Evolutionary conservation across 2,888 invertebrate genomes (phyloP), one percentile per base, ranked within the genome.

Genomic region (Keiferia lycopersicella): DNA sequence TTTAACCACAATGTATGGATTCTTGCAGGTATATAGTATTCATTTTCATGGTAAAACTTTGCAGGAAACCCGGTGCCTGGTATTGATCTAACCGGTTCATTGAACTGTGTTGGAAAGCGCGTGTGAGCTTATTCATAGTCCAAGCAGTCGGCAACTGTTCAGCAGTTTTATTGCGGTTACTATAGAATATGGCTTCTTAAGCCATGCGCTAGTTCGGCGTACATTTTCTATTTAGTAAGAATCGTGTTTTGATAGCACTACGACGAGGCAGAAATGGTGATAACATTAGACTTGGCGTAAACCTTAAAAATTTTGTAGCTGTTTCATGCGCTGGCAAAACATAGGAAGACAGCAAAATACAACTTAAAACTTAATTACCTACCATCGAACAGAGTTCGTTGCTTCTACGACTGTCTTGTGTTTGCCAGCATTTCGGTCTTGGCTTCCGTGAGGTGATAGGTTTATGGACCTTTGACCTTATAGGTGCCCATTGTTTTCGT

Each of bases 21-120:
- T 4, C 34, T 18, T 48, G 22, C 65, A 67, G n/a, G 18, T 34
- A 34, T 34, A 10, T 6, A 22, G 14, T 16, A 1, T 34, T 34
- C 30, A 16, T n/a, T 20, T 59, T 41, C 41, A 20, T 16, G 16
- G 39, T 10, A 45, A 73, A 75, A 76, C 74, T 76, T 75, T 72
- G 72, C 70, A 73, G 65, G 69, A 66, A 71, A 69, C 70, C n/a
- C 16, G 20, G 51, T 73, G 71, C 69, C 70, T 67, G 62, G 68
- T 75, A 78, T 79, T 75, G 79, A 77, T 77, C 74, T 69, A 67
- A 63, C 41, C 66, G 70, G 78, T 78, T 77, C 75, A 71, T 71
- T 67, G 75, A 71, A 75, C 79, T 16, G 38, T 18, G 11, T 16
- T 48, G 48, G 48, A 48, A 48, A 48, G 48, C 48, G 48, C 18